phyloP scores from a whole-genome alignment of 2,113 vertebrate genomes.

The Dissostichus mawsoni region DNA sequence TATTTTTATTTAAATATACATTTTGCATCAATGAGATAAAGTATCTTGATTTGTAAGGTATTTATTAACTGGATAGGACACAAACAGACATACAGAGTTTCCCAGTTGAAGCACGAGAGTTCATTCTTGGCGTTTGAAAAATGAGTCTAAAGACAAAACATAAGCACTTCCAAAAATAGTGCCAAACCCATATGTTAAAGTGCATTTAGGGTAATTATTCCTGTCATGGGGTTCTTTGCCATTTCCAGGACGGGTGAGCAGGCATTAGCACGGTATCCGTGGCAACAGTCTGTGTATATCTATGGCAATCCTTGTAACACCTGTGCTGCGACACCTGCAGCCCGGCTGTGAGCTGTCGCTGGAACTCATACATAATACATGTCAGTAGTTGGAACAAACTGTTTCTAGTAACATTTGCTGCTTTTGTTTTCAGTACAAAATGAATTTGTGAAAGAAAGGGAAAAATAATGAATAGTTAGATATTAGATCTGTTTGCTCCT shows the following conservation, averaged over 20 bases:
- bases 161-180: background rate
- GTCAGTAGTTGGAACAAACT: background rate
- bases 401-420: too few relatives aligned
- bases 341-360: background rate
- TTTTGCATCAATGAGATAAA: too few relatives aligned
- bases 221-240: background rate
- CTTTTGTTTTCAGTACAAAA: too few relatives aligned
- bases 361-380: conserved; percentile 21
- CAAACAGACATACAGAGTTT: background rate
- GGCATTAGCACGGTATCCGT: conserved; percentile 38
- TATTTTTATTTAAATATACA: background rate
- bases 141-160: too few relatives aligned
- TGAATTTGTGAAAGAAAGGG: too few relatives aligned
- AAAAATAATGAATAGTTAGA: too few relatives aligned
- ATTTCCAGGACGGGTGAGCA: conserved; percentile 33
- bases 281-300: conserved; percentile 30
- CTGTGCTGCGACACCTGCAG: conserved; percentile 55
- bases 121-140: too few relatives aligned
- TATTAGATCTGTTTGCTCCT: too few relatives aligned
- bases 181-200: background rate
- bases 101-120: too few relatives aligned
- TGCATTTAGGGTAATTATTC: conserved; percentile 2
- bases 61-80: background rate
- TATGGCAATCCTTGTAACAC: conserved; percentile 30
- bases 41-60: background rate